Conservation (phyloP, 2,888 invertebrate species). For the Cabera pusaria region DNA sequence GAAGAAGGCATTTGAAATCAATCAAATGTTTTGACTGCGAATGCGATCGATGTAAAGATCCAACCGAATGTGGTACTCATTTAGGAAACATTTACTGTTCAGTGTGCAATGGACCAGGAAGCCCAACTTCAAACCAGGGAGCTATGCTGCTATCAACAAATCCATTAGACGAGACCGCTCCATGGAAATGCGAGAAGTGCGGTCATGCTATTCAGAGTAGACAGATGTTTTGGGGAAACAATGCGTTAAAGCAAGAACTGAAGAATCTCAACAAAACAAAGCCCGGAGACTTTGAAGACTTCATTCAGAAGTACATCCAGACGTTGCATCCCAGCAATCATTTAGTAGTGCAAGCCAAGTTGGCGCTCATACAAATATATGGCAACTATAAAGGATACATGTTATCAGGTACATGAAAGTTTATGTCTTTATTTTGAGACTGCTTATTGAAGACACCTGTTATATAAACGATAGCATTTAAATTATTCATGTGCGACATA, state of each 20-base stretch:
- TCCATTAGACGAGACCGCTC: slow-evolving; percentile 82
- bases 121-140: slow-evolving; percentile 41
- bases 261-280: slow-evolving; percentile 76
- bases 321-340: slow-evolving; percentile 87
- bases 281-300: slow-evolving; percentile 84
- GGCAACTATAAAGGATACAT: slow-evolving; percentile 83
- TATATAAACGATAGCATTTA: too few relatives aligned
- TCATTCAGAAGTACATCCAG: slow-evolving; percentile 84
- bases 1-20: slow-evolving; percentile 84
- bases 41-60: slow-evolving; percentile 87
- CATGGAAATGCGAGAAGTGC: slow-evolving; percentile 87
- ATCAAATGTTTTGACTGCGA: slow-evolving; percentile 88
- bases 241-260: slow-evolving; percentile 84
- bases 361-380: slow-evolving; percentile 87
- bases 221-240: slow-evolving; percentile 85
- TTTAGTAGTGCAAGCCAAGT: slow-evolving; percentile 86
- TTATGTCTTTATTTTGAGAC: slow-evolving; percentile 12
- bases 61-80: slow-evolving; percentile 86
- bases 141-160: slow-evolving; percentile 84
- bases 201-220: slow-evolving; percentile 79
- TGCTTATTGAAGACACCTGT: slow-evolving; percentile 1
- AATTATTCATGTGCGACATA: too few relatives aligned
- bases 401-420: slow-evolving; percentile 69
- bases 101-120: slow-evolving; percentile 80
- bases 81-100: slow-evolving; percentile 86